Evolutionary conservation across 2,888 invertebrate genomes (phyloP), one percentile per base, ranked within the genome.

Genomic region (Orchesella flavescens): DNA sequence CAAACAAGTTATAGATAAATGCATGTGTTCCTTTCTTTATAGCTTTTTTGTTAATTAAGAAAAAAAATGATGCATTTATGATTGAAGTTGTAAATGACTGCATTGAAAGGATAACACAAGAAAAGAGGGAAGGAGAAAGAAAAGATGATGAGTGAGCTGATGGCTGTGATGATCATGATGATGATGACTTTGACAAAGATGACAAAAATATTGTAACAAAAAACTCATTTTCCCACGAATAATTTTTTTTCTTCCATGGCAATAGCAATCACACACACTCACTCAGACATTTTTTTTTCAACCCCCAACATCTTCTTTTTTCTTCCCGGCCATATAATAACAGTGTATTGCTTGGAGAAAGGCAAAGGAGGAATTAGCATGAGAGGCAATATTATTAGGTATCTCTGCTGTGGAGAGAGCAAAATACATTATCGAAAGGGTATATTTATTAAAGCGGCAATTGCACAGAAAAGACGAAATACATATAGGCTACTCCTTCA

Each of bases 121-220:
- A 63, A 53, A 63, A 63, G 72, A 57, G 15, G 5, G 53, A 69
- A 1, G 53, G 53, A 53, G 46, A 74, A 24, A 63, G 53, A 68
- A 66, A 77, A 65, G 43, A 71, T 79, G 71, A 77, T 44, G 46
- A 68, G 66, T 53, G 57, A 71, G 55, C 49, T 46, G 61, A 61
- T 17, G 23, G 9, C 46, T 57, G 66, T 57, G 46, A 15, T n/a
- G 53, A 72, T 74, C 82, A 87, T 85, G 84, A 87, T 84, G 85
- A 86, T 86, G 87, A 87, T 87, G 86, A 87, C 87, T 83, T 87
- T 88, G 88, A 88, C 88, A 88, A 88, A 87, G 87, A 88, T 88
- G 88, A 88, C 87, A 87, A 87, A 87, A 85, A 84, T 86, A 85
- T 85, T 84, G 83, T 72, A 86, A 86, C 87, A 87, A 88, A 88